These are phyloP conservation scores for Tortricodes alternella DNA, from an alignment of 2,888 invertebrate species.

Conservation along the genomic window DNA sequence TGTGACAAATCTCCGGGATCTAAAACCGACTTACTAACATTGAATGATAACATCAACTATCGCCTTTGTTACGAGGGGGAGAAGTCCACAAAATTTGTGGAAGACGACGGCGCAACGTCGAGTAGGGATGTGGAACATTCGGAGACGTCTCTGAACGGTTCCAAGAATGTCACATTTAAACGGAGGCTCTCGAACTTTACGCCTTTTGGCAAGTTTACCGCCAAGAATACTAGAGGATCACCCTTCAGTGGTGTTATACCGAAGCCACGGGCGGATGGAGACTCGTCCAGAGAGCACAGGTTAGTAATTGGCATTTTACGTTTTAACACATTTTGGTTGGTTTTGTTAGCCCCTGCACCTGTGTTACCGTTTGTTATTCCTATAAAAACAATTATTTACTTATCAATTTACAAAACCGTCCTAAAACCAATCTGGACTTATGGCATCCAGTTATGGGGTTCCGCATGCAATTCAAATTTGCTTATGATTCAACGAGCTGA, in stretches of 20 bases:
- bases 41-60: slow-evolving; percentile 80
- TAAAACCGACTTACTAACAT: slow-evolving; percentile 79
- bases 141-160: slow-evolving; percentile 70
- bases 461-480: too few species aligned
- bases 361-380: too few species aligned
- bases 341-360: too few species aligned
- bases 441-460: too few species aligned
- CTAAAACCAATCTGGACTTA: too few species aligned
- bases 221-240: slow-evolving; percentile 52
- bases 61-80: slow-evolving; percentile 74
- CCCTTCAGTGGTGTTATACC: slow-evolving; percentile 68
- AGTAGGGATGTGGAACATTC: slow-evolving; percentile 55
- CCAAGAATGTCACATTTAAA: slow-evolving; percentile 61
- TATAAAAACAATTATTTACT: too few species aligned
- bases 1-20: slow-evolving; percentile 79
- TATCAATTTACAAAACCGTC: too few species aligned
- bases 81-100: slow-evolving; percentile 53
- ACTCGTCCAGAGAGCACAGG: slow-evolving; percentile 66
- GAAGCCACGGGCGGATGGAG: slow-evolving; percentile 58
- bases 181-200: slow-evolving; percentile 63
- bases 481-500: too few species aligned
- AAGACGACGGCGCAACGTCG: slow-evolving; percentile 63
- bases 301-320: slow-evolving; percentile 43
- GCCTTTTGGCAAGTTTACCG: slow-evolving; percentile 63
- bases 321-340: too few species aligned